These are phyloP conservation scores for Panzeria rudis DNA, from an alignment of 2,888 invertebrate species.

Conservation along the genomic window DNA sequence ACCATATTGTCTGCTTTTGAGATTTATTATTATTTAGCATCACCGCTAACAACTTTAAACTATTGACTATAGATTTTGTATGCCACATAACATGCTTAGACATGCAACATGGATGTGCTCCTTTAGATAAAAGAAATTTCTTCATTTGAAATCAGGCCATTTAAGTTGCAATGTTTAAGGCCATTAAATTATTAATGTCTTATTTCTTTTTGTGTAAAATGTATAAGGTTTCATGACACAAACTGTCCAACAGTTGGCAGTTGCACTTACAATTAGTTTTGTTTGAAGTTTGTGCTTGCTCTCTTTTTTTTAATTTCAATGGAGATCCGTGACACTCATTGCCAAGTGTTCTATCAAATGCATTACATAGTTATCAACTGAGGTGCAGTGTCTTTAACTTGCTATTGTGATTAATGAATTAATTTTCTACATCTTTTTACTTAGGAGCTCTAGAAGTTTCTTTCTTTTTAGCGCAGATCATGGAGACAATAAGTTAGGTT, in stretches of 20 bases:
- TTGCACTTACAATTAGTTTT: slow-evolving; percentile 19
- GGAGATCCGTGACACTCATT: background rate
- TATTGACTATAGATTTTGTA: background rate
- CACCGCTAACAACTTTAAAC: background rate
- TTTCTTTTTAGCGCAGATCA: background rate
- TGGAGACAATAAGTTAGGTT: no score
- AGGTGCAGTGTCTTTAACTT: background rate
- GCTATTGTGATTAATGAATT: background rate
- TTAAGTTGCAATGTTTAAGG: slow-evolving; percentile 27
- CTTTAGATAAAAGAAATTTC: slow-evolving; percentile 13
- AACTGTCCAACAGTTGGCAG: slow-evolving; percentile 1
- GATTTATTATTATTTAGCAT: slow-evolving; percentile 15
- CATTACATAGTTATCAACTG: background rate
- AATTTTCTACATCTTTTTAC: background rate
- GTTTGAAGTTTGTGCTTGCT: slow-evolving; percentile 12
- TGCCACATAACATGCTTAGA: background rate
- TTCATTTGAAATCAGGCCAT: slow-evolving; percentile 46
- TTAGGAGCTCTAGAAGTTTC: background rate
- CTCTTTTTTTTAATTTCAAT: background rate
- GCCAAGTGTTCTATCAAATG: background rate
- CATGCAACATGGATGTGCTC: slow-evolving; percentile 26
- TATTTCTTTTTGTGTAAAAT: background rate
- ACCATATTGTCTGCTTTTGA: slow-evolving; percentile 11
- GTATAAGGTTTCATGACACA: slow-evolving; percentile 26
- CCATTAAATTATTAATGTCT: slow-evolving; percentile 19